Percentiles rank a stretch among this genome's conserved stretches.
phyloP scores from a whole-genome alignment of 2,888 invertebrate genomes.

The Drosophila falleni region DNA sequence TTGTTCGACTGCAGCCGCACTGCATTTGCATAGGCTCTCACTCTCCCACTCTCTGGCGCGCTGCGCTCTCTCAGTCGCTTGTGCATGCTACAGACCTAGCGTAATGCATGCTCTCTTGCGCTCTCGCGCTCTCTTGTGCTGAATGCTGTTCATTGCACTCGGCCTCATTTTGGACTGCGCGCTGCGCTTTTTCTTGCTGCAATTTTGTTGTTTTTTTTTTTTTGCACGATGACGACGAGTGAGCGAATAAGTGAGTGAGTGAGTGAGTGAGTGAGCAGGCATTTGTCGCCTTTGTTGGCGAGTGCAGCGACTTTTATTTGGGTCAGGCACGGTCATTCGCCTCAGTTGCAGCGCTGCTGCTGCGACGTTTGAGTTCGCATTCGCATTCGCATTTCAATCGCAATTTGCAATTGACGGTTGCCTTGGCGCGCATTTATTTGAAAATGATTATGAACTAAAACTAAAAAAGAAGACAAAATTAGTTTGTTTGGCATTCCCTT shows the following conservation, averaged over 20 bases:
- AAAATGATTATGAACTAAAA: constrained; percentile 66
- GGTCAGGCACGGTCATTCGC: constrained; percentile 89
- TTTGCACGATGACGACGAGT: constrained; percentile 64
- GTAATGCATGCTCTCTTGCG: no score
- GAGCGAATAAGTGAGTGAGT: background rate
- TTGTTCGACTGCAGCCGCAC: constrained; percentile 69
- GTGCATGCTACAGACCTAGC: background rate
- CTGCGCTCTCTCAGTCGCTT: background rate
- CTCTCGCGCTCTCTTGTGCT: constrained; percentile 47
- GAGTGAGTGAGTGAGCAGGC: constrained; percentile 22
- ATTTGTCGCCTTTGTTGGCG: constrained; percentile 60
- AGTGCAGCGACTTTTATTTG: constrained; percentile 89
- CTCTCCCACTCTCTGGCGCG: constrained; percentile 5
- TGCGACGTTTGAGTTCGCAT: constrained; percentile 4
- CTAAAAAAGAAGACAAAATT: background rate
- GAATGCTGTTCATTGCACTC: constrained; percentile 85
- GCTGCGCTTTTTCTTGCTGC: constrained; percentile 59
- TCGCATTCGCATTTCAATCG: constrained; percentile 38
- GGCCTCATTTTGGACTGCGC: constrained; percentile 74
- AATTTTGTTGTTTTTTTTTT: constrained; percentile 60
- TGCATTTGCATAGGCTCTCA: constrained; percentile 67
- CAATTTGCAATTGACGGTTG: constrained; percentile 53
- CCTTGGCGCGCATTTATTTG: constrained; percentile 79
- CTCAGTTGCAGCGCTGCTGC: constrained; percentile 54
- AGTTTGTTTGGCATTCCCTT: constrained; percentile 52